Conservation (phyloP, 2,113 vertebrate species). For the Crotalus horridus region DNA sequence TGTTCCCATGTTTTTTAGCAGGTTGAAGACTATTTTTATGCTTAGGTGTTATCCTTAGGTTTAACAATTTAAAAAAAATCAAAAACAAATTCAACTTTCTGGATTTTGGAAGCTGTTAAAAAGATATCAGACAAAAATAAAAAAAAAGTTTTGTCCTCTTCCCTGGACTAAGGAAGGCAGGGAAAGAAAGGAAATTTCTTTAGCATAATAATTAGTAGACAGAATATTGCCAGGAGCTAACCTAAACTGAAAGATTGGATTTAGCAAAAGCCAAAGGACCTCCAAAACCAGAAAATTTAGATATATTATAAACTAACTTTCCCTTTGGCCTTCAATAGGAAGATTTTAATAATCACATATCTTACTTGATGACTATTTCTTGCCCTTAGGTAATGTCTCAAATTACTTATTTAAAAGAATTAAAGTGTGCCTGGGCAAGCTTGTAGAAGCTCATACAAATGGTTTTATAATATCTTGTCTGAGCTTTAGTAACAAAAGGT, state of each 20-base stretch:
- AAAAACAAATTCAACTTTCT: neutral
- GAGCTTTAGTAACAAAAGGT: neutral
- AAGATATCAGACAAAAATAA: neutral
- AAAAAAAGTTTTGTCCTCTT: neutral
- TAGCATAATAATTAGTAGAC: neutral
- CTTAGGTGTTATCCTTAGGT: neutral
- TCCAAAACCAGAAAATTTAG: neutral
- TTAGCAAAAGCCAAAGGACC: neutral
- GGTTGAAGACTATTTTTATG: neutral
- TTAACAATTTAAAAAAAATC: neutral
- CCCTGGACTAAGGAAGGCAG: neutral
- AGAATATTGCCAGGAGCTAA: neutral
- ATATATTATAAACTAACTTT: neutral
- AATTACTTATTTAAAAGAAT: neutral
- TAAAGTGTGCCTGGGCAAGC: neutral
- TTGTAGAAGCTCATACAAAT: neutral
- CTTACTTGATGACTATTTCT: neutral
- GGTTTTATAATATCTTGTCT: neutral
- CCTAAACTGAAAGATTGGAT: neutral
- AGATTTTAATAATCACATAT: neutral
- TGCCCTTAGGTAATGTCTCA: neutral
- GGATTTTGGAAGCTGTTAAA: neutral
- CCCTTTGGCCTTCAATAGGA: neutral
- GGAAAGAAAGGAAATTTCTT: neutral
- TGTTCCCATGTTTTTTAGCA: neutral